phyloP scores from a whole-genome alignment of 2,888 invertebrate species.

The Agonopterix alstromeriana region DNA sequence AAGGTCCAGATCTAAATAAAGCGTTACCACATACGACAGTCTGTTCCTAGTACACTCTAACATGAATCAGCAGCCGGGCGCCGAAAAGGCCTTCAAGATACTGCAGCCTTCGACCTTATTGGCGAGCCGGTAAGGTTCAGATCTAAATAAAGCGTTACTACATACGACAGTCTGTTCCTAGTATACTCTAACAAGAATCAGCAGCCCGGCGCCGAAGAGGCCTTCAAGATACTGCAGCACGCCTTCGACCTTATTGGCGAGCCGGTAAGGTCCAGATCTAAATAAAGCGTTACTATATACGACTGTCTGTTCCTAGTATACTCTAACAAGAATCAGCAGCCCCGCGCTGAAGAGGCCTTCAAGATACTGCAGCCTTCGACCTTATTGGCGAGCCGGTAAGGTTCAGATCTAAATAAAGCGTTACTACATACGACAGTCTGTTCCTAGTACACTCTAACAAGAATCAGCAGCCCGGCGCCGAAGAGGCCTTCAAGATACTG shows the following conservation, averaged over 20 bases:
- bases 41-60: slow-evolving; percentile 97
- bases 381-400: slow-evolving; percentile 95
- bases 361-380: slow-evolving; percentile 96
- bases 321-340: slow-evolving; percentile 96
- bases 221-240: slow-evolving; percentile 96
- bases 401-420: slow-evolving; percentile 96
- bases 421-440: slow-evolving; percentile 95
- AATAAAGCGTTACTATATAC: slow-evolving; percentile 94
- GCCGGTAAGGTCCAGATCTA: no score
- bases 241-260: slow-evolving; percentile 97
- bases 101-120: slow-evolving; percentile 94
- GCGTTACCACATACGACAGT: slow-evolving; percentile 95
- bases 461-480: slow-evolving; percentile 95
- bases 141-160: slow-evolving; percentile 97
- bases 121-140: no score
- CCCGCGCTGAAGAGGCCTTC: slow-evolving; percentile 97
- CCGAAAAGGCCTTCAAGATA: slow-evolving; percentile 97
- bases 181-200: slow-evolving; percentile 98
- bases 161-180: slow-evolving; percentile 92
- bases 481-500: slow-evolving; percentile 96
- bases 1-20: no score
- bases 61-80: slow-evolving; percentile 96
- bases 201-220: slow-evolving; percentile 96
- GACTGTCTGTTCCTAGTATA: slow-evolving; percentile 96
- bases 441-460: slow-evolving; percentile 97